Conservation (phyloP, 92 coral and sea anemone species). For the Palythoa grandis region DNA sequence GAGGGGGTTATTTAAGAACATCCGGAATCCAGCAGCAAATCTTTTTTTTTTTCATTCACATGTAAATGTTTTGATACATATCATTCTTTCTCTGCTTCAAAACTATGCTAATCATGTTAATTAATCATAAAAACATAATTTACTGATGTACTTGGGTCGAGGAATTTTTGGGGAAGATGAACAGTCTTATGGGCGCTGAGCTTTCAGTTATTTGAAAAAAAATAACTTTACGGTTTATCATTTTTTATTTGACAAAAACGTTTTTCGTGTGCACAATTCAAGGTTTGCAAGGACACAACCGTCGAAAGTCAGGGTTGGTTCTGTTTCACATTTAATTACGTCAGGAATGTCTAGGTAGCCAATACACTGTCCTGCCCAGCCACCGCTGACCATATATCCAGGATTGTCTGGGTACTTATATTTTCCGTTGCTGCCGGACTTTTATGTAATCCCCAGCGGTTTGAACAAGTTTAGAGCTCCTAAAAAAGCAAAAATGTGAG, state of each 20-base stretch:
- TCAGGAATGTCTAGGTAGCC: slow-evolving; percentile 15
- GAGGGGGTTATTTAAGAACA: no score
- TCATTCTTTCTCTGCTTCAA: no score
- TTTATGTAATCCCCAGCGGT: not conserved
- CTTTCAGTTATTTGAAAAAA: no score
- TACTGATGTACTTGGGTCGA: no score
- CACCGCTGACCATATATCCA: slow-evolving; percentile 28
- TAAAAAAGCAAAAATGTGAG: not conserved
- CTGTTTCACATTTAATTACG: not conserved
- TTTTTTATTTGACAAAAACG: not conserved
- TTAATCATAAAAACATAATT: no score
- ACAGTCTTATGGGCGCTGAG: no score
- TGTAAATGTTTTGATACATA: no score
- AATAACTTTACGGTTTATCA: not conserved
- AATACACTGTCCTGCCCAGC: slow-evolving; percentile 26
- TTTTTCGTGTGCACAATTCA: not conserved
- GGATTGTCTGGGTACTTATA: slow-evolving; percentile 14
- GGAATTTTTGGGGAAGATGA: no score
- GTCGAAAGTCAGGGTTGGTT: not conserved
- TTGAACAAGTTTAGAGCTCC: not conserved
- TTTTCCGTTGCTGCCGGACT: not conserved
- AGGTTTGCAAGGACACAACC: slow-evolving; percentile 22
- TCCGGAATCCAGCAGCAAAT: no score
- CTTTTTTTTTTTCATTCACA: no score
- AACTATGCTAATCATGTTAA: no score